phyloP scores from a whole-genome alignment of 2,888 invertebrate genomes.

The Eupithecia dodoneata region DNA sequence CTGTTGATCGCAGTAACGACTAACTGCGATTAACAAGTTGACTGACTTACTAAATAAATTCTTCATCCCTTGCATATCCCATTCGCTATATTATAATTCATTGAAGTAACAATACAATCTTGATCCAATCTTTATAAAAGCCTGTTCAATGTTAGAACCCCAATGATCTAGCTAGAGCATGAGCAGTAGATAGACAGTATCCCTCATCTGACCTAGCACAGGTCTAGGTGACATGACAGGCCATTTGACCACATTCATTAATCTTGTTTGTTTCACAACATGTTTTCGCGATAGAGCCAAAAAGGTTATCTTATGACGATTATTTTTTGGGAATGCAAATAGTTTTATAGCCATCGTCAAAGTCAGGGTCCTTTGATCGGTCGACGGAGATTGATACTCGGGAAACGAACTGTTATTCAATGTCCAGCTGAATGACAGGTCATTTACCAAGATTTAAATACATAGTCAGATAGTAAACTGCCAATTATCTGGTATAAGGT shows the following conservation, averaged over 20 bases:
- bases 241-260: conserved; percentile 38
- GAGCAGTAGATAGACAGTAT: not conserved
- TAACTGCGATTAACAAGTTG: too few relatives aligned
- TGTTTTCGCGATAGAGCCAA: conserved; percentile 41
- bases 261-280: conserved; percentile 37
- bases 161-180: not conserved
- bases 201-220: conserved; percentile 29
- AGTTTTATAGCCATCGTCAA: conserved; percentile 12
- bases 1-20: not conserved
- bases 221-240: conserved; percentile 24
- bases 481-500: not conserved
- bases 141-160: not conserved
- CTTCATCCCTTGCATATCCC: not conserved
- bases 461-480: not conserved
- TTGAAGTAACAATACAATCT: not conserved
- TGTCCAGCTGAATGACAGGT: not conserved
- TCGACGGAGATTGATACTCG: not conserved
- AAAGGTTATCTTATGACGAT: conserved; percentile 13
- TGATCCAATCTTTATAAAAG: not conserved
- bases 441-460: not conserved
- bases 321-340: conserved; percentile 25
- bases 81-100: not conserved
- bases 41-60: not conserved
- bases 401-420: not conserved
- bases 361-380: not conserved